Base-by-base conservation (phyloP, 2,888 invertebrate species). In the Chironomus riparius region DNA sequence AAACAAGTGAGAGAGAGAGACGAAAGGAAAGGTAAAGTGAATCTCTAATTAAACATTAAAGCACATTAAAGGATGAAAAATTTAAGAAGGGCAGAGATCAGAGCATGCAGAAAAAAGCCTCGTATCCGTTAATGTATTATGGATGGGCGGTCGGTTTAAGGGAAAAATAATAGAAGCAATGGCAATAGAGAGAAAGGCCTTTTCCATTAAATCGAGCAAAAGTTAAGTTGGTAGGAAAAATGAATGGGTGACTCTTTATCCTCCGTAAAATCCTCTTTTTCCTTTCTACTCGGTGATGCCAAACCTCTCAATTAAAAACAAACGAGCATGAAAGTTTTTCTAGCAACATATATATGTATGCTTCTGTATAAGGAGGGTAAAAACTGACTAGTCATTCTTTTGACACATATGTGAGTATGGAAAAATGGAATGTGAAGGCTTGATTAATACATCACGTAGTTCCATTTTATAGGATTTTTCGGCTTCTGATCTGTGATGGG, bases 391-490 rank as follows among this genome's bases (percentile, higher is more conserved):
- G 71, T 71, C 50, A 48, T 56, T 71, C 22, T 22, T 24, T 22
- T 21, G 24, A 38, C 21, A 71, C 50, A 15, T 71, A 48, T 18
- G 50, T 70, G 7, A 21, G 22, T 70, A 48, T n/a, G 56, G 18
- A 18, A 22, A 28, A 56, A 22, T 22, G 24, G 56, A 56, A 22
- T 22, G 24, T 56, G 22, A n/a, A 47, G 28, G 50, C 50, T 71
- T 71, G 71, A 71, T 71, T 71, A 71, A 71, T 71, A 71, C 71
- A 56, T 71, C 71, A 71, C 71, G 71, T 56, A 56, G 56, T 56
- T 56, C 18, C 56, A 56, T 71, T 70, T 56, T 56, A 56, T 71
- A 71, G 71, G 71, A 71, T 71, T 28, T 71, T 24, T 50, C 21
- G 65, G 65, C 65, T 65, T 65, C 65, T 65, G 24, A 65, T 65